Evolutionary conservation across 2,888 invertebrate species (phyloP), one percentile per base, ranked within the genome.

Genomic region (Pachydiplax longipennis): DNA sequence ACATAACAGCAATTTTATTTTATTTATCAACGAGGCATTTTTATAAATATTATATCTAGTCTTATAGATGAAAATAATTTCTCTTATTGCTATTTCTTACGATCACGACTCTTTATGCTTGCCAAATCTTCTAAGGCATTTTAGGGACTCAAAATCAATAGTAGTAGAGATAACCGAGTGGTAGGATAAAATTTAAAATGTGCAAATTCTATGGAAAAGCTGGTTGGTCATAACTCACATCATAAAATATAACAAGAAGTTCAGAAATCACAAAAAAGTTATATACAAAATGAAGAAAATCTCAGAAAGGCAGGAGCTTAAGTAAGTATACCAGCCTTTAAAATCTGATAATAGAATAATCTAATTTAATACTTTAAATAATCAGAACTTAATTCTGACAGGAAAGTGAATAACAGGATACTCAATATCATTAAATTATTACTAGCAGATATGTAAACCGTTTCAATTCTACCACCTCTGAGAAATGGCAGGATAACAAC

Each of bases 21-120:
- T 65, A 83, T 87, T 87, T 87, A 58, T 61, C n/a, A n/a, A 65
- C 40, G 87, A 87, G 87, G 87, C 87, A 87, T 87, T 87, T 87
- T 87, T 87, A 87, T 87, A 87, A 87, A 87, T 87, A 87, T 83
- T 25, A 83, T 87, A 58, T 87, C 87, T 87, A 87, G 61, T 87
- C 61, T 61, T 87, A 87, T 87, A 87, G 87, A 87, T 87, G 87
- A 87, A 87, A 87, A 87, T 87, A 87, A 87, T 87, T 87, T 87
- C 87, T 87, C 87, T 87, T 87, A 87, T 87, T 87, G 87, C 87
- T 87, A 87, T 87, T 61, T 87, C 37, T 61, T 87, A 87, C 40
- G 87, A 87, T 87, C 87, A 87, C 87, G 61, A 83, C 83, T 83
- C 83, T 83, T 53, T 58, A 83, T 10, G 35, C 22, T 87, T 87